A percentile compares a stretch with the other conserved stretches of the same genome.
phyloP scores from a whole-genome alignment of 2,797 vertebrate genomes.

The Dryobates pubescens region DNA sequence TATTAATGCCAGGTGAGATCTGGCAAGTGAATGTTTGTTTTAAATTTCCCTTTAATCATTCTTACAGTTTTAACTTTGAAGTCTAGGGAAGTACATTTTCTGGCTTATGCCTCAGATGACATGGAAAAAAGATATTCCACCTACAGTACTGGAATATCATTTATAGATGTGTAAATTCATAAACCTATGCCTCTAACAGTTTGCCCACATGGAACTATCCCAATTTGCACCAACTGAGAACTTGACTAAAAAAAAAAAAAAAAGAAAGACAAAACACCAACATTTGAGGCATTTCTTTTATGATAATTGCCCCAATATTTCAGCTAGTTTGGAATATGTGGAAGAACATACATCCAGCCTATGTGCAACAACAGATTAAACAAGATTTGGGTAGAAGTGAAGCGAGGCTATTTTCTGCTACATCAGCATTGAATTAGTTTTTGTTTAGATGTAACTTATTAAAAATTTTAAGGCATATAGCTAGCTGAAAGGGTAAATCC shows the following conservation, averaged over 20 bases:
- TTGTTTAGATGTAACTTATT: neutral
- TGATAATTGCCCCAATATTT: neutral
- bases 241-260: neutral
- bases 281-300: neutral
- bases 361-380: neutral
- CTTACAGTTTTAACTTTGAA: constrained; percentile 62
- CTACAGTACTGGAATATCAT: constrained; percentile 61
- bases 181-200: constrained; percentile 38
- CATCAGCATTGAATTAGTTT: neutral
- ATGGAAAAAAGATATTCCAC: constrained; percentile 67
- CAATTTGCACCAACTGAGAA: neutral
- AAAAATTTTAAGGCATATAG: neutral
- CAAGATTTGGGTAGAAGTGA: neutral
- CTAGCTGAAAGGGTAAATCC: neutral
- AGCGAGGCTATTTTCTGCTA: neutral
- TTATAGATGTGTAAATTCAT: constrained; percentile 57
- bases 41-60: constrained; percentile 67
- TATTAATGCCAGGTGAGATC: constrained; percentile 67
- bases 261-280: neutral
- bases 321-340: neutral
- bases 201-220: constrained; percentile 32
- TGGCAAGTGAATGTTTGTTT: constrained; percentile 54
- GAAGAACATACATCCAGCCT: neutral
- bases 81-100: constrained; percentile 51
- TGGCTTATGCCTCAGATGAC: constrained; percentile 60